Conservation (phyloP, 2,888 invertebrate genomes). For the Eustalomyia histrio region DNA sequence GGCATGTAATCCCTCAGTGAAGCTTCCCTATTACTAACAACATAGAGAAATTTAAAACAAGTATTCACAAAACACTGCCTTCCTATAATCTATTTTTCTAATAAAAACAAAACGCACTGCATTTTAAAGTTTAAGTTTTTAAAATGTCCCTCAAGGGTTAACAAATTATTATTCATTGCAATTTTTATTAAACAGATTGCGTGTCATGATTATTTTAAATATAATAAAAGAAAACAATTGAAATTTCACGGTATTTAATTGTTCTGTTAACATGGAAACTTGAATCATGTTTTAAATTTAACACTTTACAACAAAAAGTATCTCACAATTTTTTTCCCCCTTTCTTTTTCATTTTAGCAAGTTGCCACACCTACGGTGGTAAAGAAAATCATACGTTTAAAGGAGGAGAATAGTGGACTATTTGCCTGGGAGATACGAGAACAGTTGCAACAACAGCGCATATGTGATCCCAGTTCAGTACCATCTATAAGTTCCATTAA, state of each 20-base stretch:
- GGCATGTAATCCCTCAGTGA: too few relatives aligned
- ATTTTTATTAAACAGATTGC: constrained; percentile 34
- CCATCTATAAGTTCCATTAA: constrained; percentile 97
- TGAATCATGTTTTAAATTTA: constrained; percentile 19
- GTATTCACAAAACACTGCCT: too few relatives aligned
- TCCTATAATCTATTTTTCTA: too few relatives aligned
- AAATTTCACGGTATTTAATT: constrained; percentile 78
- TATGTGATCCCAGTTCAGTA: constrained; percentile 93
- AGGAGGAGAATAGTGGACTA: constrained; percentile 97
- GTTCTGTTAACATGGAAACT: constrained; percentile 46
- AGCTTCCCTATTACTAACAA: too few relatives aligned
- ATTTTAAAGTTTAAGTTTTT: too few relatives aligned
- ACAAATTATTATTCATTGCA: neutral
- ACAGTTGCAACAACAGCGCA: constrained; percentile 91
- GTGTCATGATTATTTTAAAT: constrained; percentile 36
- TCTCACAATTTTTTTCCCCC: constrained; percentile 12
- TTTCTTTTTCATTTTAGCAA: constrained; percentile 86
- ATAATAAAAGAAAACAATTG: constrained; percentile 66
- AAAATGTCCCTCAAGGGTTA: neutral
- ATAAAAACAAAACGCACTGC: too few relatives aligned
- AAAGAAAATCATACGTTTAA: constrained; percentile 94
- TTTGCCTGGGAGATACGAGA: constrained; percentile 98
- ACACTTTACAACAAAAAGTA: neutral
- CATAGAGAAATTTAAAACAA: too few relatives aligned
- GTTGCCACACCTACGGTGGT: constrained; percentile 97